A percentile compares a stretch with the other conserved stretches of the same genome.
Evolutionary conservation across 23 tunicate species (phyloP).

Genomic region (Corella eumyota): DNA sequence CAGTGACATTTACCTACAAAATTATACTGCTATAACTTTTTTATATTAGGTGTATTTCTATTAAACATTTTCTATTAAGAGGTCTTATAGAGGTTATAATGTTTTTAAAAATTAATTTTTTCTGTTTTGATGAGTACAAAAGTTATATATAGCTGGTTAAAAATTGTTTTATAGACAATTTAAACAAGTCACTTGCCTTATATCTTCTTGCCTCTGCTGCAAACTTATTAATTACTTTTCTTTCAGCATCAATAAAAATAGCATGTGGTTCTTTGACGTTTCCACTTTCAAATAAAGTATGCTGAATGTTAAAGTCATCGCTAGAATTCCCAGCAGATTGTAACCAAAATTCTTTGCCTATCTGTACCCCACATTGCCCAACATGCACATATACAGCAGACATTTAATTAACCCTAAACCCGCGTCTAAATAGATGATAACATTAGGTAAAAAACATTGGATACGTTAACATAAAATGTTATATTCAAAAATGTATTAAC

Average conservation of each 20-base stretch:
- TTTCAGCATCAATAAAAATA: constrained; percentile 67
- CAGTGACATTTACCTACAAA: constrained; percentile 24
- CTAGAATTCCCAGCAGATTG: constrained; percentile 5
- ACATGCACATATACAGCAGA: constrained; percentile 75
- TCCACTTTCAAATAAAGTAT: constrained; percentile 10
- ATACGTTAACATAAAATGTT: background rate
- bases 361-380: constrained; percentile 90
- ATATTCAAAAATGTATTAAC: no score
- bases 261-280: constrained; percentile 24
- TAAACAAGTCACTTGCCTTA: constrained; percentile 13
- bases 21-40: no score
- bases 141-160: background rate
- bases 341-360: constrained; percentile 74
- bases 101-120: background rate
- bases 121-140: background rate
- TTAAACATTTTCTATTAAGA: no score
- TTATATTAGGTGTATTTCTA: no score
- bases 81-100: no score
- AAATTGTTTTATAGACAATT: background rate
- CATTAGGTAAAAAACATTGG: background rate
- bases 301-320: constrained; percentile 13
- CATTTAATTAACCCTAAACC: constrained; percentile 31
- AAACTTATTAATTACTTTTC: constrained; percentile 55
- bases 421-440: background rate
- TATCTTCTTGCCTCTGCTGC: constrained; percentile 8